Evolutionary conservation across 2,113 vertebrate species (phyloP).

Genomic region (Spea bombifrons): DNA sequence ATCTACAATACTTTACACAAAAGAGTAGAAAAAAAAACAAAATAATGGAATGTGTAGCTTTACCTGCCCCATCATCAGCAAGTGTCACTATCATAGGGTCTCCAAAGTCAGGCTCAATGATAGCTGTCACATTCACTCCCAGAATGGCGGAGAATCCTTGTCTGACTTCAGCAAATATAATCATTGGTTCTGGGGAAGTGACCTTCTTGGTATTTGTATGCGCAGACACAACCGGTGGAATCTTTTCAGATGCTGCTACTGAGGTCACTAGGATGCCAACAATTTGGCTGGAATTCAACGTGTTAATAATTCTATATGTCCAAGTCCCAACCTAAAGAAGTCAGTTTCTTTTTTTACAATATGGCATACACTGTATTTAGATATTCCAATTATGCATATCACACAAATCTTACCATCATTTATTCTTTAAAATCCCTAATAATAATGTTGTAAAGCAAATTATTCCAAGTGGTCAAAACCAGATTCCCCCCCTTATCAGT

Average conservation of each 20-base stretch:
- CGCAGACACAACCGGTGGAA: slow-evolving; percentile 54
- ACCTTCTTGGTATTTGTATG: slow-evolving; percentile 49
- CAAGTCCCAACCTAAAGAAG: slow-evolving; percentile 60
- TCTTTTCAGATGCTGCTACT: slow-evolving; percentile 43
- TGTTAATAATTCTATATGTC: slow-evolving; percentile 59
- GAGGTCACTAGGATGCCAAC: slow-evolving; percentile 61
- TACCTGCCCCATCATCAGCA: slow-evolving; percentile 68
- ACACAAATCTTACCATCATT: no score
- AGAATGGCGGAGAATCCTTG: slow-evolving; percentile 59
- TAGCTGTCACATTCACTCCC: slow-evolving; percentile 59
- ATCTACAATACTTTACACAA: no score
- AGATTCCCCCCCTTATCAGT: no score
- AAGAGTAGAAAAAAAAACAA: not conserved
- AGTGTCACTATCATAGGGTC: slow-evolving; percentile 51
- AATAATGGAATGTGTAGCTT: not conserved
- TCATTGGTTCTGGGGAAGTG: slow-evolving; percentile 54
- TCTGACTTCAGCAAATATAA: slow-evolving; percentile 61
- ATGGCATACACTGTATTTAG: no score
- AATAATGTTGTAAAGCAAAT: not conserved
- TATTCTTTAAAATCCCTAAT: not conserved
- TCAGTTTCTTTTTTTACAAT: no score
- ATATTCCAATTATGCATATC: no score
- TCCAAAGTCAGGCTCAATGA: slow-evolving; percentile 55
- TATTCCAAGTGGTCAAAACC: no score
- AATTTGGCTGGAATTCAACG: slow-evolving; percentile 46